Evolutionary conservation across 2,888 invertebrate species (phyloP).

Genomic region (Crioceris asparagi): DNA sequence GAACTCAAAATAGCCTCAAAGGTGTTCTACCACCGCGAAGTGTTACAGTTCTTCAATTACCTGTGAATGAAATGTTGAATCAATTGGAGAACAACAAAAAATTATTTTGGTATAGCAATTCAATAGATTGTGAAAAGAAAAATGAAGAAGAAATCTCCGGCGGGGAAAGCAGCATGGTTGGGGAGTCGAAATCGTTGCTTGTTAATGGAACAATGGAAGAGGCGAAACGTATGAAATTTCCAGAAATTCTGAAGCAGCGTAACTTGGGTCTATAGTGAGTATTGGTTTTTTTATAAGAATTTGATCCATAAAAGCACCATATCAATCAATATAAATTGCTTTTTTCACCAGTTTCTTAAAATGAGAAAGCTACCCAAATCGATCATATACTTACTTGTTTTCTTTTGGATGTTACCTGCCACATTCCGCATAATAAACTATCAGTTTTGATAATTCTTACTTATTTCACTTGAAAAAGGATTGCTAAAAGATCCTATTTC

Average conservation of each 20-base stretch:
- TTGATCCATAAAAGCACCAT: too few species aligned
- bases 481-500: too few species aligned
- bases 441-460: too few species aligned
- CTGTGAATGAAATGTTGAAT: slow-evolving; percentile 53
- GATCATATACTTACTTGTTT: too few species aligned
- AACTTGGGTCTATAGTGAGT: slow-evolving; percentile 65
- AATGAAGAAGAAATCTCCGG: slow-evolving; percentile 13
- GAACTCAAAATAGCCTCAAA: slow-evolving; percentile 48
- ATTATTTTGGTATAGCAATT: slow-evolving; percentile 24
- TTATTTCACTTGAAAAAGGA: too few species aligned
- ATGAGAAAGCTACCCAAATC: too few species aligned
- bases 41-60: slow-evolving; percentile 55
- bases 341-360: too few species aligned
- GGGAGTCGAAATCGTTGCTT: slow-evolving; percentile 25
- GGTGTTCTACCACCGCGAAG: slow-evolving; percentile 69
- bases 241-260: slow-evolving; percentile 49
- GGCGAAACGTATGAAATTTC: slow-evolving; percentile 43
- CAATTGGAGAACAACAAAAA: slow-evolving; percentile 29
- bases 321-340: too few species aligned
- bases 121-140: slow-evolving; percentile 2
- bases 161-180: slow-evolving; percentile 11
- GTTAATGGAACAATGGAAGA: slow-evolving; percentile 35
- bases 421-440: too few species aligned
- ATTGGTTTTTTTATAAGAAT: too few species aligned
- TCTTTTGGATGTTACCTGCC: too few species aligned